phyloP scores from a whole-genome alignment of 2,797 vertebrate species.

The Adrianichthys oophorus region DNA sequence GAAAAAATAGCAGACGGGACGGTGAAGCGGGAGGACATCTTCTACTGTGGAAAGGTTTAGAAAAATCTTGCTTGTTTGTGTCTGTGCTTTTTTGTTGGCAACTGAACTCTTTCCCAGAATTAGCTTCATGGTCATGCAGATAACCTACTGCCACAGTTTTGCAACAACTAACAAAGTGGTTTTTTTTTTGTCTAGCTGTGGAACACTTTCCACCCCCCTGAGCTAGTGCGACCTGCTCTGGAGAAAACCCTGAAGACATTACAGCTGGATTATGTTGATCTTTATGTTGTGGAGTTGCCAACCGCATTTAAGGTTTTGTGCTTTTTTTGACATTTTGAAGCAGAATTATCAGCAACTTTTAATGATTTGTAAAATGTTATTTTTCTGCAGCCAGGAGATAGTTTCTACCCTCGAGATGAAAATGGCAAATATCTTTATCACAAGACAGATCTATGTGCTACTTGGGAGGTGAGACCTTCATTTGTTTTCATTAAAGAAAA shows the following conservation, averaged over 20 bases:
- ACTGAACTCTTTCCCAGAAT: not conserved
- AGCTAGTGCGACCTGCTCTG: slow-evolving; percentile 82
- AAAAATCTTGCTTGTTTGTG: slow-evolving; percentile 31
- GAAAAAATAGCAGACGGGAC: slow-evolving; percentile 91
- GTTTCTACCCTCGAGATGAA: slow-evolving; percentile 82
- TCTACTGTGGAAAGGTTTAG: slow-evolving; percentile 93
- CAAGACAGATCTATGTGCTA: slow-evolving; percentile 85
- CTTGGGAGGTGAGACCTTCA: slow-evolving; percentile 88
- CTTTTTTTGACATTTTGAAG: not conserved
- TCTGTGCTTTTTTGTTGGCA: not conserved
- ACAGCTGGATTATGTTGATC: slow-evolving; percentile 89
- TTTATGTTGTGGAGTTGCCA: slow-evolving; percentile 91
- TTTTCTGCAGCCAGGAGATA: slow-evolving; percentile 84
- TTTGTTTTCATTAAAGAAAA: not conserved
- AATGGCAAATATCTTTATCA: slow-evolving; percentile 84
- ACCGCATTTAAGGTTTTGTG: slow-evolving; percentile 87
- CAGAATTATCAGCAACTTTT: not conserved
- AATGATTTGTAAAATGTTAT: not conserved
- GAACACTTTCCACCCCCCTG: slow-evolving; percentile 84
- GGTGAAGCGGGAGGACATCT: slow-evolving; percentile 88
- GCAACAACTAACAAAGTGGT: not conserved
- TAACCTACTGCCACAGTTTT: not conserved
- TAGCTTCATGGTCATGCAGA: not conserved
- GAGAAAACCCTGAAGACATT: slow-evolving; percentile 84
- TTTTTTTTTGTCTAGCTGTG: slow-evolving; percentile 78